phyloP scores from a whole-genome alignment of 2,888 invertebrate genomes.

The Steinernema hermaphroditum region DNA sequence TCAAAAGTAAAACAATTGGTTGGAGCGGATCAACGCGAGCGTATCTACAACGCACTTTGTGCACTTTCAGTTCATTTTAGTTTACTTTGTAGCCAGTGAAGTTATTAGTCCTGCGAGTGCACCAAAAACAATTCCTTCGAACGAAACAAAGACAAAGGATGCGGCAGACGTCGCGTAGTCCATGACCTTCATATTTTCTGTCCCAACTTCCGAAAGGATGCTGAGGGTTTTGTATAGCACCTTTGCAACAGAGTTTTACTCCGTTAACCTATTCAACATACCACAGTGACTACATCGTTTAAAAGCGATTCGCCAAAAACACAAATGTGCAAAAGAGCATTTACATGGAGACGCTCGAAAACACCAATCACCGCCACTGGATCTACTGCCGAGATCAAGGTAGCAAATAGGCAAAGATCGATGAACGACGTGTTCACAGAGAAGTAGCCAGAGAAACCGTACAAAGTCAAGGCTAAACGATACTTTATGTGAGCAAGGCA shows the following conservation, averaged over 20 bases:
- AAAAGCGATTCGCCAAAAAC: constrained; percentile 96
- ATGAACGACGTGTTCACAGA: constrained; percentile 46
- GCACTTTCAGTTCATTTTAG: too few species aligned
- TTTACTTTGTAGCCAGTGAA: constrained; percentile 36
- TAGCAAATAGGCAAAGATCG: constrained; percentile 56
- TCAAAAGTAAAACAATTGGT: constrained; percentile 94
- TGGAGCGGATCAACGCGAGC: constrained; percentile 93
- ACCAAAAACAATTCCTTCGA: constrained; percentile 61
- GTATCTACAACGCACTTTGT: constrained; percentile 75
- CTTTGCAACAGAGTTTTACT: constrained; percentile 18
- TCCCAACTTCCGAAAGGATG: constrained; percentile 54
- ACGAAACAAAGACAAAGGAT: constrained; percentile 57
- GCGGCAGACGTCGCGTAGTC: constrained; percentile 48
- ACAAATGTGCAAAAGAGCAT: constrained; percentile 75
- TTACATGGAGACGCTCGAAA: constrained; percentile 64
- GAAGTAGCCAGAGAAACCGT: constrained; percentile 47
- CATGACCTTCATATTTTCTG: constrained; percentile 45
- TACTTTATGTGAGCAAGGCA: neutral
- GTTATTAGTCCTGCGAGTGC: constrained; percentile 33
- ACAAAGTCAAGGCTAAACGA: constrained; percentile 52
- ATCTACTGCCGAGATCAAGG: constrained; percentile 62
- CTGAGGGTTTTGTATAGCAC: constrained; percentile 59
- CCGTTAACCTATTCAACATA: constrained; percentile 55
- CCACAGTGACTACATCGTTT: constrained; percentile 95
- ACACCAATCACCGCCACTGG: constrained; percentile 63